phyloP scores from a whole-genome alignment of 2,888 invertebrate genomes.

The Norana najaformis region DNA sequence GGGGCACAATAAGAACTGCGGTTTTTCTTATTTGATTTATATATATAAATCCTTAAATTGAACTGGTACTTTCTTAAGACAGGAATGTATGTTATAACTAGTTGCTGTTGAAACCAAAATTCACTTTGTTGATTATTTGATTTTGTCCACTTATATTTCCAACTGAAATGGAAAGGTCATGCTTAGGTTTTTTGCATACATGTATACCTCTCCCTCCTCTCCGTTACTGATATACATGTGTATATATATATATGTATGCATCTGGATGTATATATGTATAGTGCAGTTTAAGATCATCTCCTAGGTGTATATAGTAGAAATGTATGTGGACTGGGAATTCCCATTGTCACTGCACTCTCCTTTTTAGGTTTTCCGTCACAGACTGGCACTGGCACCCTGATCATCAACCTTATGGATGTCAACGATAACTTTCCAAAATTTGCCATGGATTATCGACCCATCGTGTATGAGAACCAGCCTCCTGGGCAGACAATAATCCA shows the following conservation, averaged over 20 bases:
- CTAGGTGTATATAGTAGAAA: not conserved
- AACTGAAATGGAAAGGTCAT: too few species aligned
- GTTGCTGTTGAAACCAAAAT: too few species aligned
- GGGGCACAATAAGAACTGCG: too few species aligned
- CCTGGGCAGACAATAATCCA: conserved; percentile 39
- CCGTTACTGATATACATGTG: not conserved
- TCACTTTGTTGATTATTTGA: too few species aligned
- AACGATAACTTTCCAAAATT: conserved; percentile 97
- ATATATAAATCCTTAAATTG: too few species aligned
- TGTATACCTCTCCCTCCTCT: not conserved
- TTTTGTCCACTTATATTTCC: too few species aligned
- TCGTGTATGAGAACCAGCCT: conserved; percentile 46
- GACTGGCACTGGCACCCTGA: conserved; percentile 85
- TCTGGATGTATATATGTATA: conserved; percentile 26
- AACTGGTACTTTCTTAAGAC: too few species aligned
- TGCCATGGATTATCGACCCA: conserved; percentile 65
- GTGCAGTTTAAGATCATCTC: not conserved
- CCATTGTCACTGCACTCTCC: not conserved
- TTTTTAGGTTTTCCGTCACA: conserved; percentile 46
- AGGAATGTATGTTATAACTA: too few species aligned
- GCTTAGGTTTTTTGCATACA: too few species aligned
- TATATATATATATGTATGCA: conserved; percentile 25
- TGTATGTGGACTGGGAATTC: not conserved
- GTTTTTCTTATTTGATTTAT: too few species aligned
- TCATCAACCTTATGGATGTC: conserved; percentile 88